Evolutionary conservation across 2,113 vertebrate species (phyloP).

Genomic region (Melanerpes formicivorus): DNA sequence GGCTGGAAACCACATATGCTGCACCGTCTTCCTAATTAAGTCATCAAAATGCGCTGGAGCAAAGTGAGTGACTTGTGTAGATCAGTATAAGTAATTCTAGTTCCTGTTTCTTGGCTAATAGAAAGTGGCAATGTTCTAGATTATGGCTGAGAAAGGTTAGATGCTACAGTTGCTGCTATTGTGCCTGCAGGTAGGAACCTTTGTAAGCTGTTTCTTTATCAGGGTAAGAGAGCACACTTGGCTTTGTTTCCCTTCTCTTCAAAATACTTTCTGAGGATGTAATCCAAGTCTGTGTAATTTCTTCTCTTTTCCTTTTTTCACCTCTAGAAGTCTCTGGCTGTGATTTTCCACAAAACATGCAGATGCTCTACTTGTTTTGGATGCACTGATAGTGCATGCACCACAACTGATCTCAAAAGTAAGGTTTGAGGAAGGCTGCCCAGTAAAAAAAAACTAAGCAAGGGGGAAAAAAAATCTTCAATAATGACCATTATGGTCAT

Average conservation of each 20-base stretch:
- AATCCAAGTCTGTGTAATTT: neutral
- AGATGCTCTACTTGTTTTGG: neutral
- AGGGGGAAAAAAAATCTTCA: neutral
- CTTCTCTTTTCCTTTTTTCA: neutral
- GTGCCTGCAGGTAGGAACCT: conserved; percentile 38
- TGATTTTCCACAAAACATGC: neutral
- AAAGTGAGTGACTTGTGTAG: conserved; percentile 65
- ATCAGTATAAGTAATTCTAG: conserved; percentile 73
- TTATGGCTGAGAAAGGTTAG: conserved; percentile 80
- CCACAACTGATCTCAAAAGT: neutral
- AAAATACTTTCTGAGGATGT: neutral
- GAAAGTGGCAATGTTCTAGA: conserved; percentile 78
- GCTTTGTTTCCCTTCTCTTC: neutral
- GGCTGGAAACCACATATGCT: conserved; percentile 69
- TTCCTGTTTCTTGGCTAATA: conserved; percentile 78
- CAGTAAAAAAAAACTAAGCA: neutral
- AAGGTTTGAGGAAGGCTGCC: neutral
- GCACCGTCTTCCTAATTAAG: conserved; percentile 73
- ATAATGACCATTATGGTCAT: accelerated
- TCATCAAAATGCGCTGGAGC: conserved; percentile 78
- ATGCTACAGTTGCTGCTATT: conserved; percentile 62
- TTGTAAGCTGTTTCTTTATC: neutral
- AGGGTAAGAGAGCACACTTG: neutral
- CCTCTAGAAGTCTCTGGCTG: neutral
- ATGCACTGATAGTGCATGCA: neutral